Percentiles rank a stretch among this genome's conserved stretches.
Conservation (phyloP, 2,888 invertebrate species). For the Onthophagus sagittarius region DNA sequence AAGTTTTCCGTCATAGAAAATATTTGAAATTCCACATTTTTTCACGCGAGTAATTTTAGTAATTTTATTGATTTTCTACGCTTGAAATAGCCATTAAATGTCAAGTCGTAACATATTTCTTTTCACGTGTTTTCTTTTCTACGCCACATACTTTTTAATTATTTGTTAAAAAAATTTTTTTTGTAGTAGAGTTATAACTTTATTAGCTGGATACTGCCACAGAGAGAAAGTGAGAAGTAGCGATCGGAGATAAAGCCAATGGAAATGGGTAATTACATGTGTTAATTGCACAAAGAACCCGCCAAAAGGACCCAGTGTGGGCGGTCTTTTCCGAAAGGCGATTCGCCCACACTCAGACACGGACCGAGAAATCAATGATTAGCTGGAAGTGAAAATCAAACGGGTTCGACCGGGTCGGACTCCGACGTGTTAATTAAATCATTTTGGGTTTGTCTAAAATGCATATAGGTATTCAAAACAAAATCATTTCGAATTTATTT, state of each 20-base stretch:
- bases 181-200: slow-evolving; percentile 37
- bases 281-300: slow-evolving; percentile 23
- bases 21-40: too few species aligned
- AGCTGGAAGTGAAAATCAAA: neutral
- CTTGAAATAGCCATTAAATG: too few species aligned
- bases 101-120: too few species aligned
- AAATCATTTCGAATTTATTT: too few species aligned
- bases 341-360: neutral
- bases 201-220: slow-evolving; percentile 35
- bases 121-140: too few species aligned
- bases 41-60: too few species aligned
- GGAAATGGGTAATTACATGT: slow-evolving; percentile 23
- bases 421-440: neutral
- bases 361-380: neutral
- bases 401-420: neutral
- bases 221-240: slow-evolving; percentile 25
- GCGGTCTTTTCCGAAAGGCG: neutral
- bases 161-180: slow-evolving; percentile 3
- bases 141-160: too few species aligned
- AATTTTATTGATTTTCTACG: too few species aligned
- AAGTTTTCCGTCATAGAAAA: too few species aligned
- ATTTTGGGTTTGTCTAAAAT: neutral
- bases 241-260: slow-evolving; percentile 23
- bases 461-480: neutral
- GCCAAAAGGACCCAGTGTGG: slow-evolving; percentile 14